A percentile compares a stretch with the other conserved stretches of the same genome.
phyloP scores from a whole-genome alignment of 1,140 invertebrate genomes.

The Eufriesea mexicana region DNA sequence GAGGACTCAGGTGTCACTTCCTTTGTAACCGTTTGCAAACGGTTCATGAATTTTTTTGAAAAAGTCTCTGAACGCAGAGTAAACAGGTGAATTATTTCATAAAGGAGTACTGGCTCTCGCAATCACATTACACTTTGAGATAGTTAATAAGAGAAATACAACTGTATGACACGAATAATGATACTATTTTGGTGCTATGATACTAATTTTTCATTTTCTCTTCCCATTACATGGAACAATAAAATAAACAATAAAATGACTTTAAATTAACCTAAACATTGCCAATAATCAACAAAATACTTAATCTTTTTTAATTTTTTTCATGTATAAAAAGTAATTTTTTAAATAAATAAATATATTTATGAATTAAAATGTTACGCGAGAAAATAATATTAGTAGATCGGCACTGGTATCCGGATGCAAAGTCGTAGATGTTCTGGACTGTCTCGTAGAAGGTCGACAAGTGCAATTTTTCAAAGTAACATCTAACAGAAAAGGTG shows the following conservation, averaged over 20 bases:
- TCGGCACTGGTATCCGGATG: slow-evolving; percentile 76
- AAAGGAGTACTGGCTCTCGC: neutral
- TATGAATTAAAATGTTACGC: neutral
- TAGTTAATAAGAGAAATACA: no score
- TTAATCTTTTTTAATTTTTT: neutral
- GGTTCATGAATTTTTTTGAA: slow-evolving; percentile 80
- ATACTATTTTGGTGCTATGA: neutral
- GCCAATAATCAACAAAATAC: neutral
- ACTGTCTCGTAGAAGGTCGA: slow-evolving; percentile 77
- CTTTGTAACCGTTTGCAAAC: slow-evolving; percentile 70
- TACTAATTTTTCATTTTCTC: neutral
- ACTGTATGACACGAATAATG: neutral
- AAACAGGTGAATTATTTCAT: slow-evolving; percentile 71
- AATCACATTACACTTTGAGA: no score
- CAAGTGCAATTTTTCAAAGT: slow-evolving; percentile 69
- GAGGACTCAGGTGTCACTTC: slow-evolving; percentile 28
- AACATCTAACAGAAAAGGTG: slow-evolving; percentile 44
- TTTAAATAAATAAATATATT: neutral
- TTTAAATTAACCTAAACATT: neutral
- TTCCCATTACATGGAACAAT: neutral
- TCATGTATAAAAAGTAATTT: neutral
- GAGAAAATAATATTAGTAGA: slow-evolving; percentile 54
- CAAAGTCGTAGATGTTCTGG: slow-evolving; percentile 77
- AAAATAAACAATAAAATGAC: no score
- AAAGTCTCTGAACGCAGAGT: slow-evolving; percentile 77